Conservation (phyloP, 1,140 invertebrate species). For the Papilio polytes region DNA sequence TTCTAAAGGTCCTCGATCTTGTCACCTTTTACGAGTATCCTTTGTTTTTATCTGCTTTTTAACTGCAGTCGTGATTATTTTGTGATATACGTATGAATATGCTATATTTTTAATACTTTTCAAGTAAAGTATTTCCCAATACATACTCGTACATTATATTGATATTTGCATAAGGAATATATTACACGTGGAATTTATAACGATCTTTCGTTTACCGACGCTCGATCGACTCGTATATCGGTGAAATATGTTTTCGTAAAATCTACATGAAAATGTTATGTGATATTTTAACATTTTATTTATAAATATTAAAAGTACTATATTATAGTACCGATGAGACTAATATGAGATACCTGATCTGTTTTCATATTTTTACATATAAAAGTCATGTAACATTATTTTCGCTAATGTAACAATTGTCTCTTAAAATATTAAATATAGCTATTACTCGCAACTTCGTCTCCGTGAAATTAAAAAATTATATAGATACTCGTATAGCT, state of each 20-base stretch:
- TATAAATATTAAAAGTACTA: neutral
- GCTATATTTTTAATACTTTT: neutral
- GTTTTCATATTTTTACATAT: too few relatives aligned
- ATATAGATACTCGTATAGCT: too few relatives aligned
- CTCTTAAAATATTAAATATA: too few relatives aligned
- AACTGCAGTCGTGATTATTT: neutral
- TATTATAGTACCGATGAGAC: too few relatives aligned
- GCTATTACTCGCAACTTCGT: too few relatives aligned
- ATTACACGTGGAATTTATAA: slow-evolving; percentile 8
- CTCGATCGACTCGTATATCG: neutral
- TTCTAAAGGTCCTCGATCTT: too few relatives aligned
- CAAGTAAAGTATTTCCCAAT: neutral
- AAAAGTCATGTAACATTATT: too few relatives aligned
- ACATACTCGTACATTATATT: neutral
- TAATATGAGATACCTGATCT: too few relatives aligned
- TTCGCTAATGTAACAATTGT: too few relatives aligned
- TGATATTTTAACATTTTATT: neutral
- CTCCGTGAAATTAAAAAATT: too few relatives aligned
- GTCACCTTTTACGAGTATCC: too few relatives aligned
- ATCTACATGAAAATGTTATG: neutral
- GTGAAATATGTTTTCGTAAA: neutral
- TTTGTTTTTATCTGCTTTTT: too few relatives aligned
- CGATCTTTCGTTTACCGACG: slow-evolving; percentile 4
- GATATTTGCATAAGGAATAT: slow-evolving; percentile 10
- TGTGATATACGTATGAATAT: neutral